These are phyloP conservation scores for Hartigia nigra DNA, from an alignment of 2,888 invertebrate genomes.

Conservation along the genomic window DNA sequence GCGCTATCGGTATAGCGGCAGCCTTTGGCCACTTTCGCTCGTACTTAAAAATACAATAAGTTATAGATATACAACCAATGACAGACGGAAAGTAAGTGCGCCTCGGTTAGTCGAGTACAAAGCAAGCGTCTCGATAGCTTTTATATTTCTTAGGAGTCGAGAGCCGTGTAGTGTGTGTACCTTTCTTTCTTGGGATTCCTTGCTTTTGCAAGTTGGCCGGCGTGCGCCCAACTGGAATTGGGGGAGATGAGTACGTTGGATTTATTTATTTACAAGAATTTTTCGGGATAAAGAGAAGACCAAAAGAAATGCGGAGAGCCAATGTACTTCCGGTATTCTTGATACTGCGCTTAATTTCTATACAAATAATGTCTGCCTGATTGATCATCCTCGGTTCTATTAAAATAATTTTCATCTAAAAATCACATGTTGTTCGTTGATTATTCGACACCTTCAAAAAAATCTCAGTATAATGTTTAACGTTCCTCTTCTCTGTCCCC, in stretches of 20 bases:
- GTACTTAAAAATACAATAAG: constrained; percentile 37
- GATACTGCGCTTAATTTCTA: neutral
- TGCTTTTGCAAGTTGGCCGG: neutral
- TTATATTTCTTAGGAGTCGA: neutral
- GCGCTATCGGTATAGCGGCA: constrained; percentile 16
- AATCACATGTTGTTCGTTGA: neutral
- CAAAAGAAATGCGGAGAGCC: neutral
- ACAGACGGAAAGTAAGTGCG: constrained; percentile 32
- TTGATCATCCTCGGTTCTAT: neutral
- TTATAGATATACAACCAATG: constrained; percentile 38
- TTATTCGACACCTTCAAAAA: neutral
- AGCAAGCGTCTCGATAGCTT: neutral
- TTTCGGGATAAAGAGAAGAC: neutral
- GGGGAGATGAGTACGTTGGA: neutral
- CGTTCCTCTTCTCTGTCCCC: neutral
- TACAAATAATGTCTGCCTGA: neutral
- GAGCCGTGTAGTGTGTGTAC: neutral
- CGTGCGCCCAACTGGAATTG: neutral
- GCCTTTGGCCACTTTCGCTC: constrained; percentile 38
- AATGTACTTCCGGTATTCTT: neutral
- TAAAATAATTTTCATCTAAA: neutral
- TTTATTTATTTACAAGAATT: neutral
- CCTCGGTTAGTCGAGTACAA: constrained; percentile 20
- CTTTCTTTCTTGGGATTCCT: neutral
- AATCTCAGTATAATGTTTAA: neutral